Evolutionary conservation across 2,113 vertebrate species (phyloP), one percentile per base, ranked within the genome.

Genomic region (Daubentonia madagascariensis): DNA sequence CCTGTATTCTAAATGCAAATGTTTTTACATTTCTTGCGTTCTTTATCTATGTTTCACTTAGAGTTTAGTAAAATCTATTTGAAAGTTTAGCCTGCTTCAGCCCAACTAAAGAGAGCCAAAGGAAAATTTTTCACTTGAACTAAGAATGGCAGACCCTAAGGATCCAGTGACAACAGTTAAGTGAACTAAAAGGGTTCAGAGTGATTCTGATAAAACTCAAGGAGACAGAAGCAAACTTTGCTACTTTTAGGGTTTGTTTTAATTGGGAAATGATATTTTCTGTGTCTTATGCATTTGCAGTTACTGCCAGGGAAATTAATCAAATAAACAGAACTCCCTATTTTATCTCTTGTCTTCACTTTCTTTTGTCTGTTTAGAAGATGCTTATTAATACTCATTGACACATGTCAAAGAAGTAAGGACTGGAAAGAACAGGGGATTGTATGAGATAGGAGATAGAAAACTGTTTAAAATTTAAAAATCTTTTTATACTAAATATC

Each of bases 221-320:
- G 14, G 40, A 91, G 35, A 85, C 52, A 50, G 32, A 70, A 59
- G 52, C 63, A 79, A 61, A 48, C 43, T 32, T 72, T 72, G n/a
- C n/a, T 87, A 9, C 35, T 32, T 65, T 57, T 50, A 92, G n/a
- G 43, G 50, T 81, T 87, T 28, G 20, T 79, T 85, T 70, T 61
- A n/a, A 80, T 45, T 88, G n/a, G n/a, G 6, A 87, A 96, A 86
- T 87, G 50, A 76, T 10, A 22, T 73, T 91, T 94, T 96, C 65
- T 90, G 90, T 98, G 57, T 8, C 3, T n/a, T 63, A 75, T 88
- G 40, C 28, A 89, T 25, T 68, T 89, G 3, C 30, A 85, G 3
- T 95, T 84, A 93, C 30, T 96, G 78, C 63, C 79, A 45, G 81
- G 89, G 48, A 96, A 89, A 59, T 37, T 70, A 88, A 83, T 48